Conservation (phyloP, 2,113 vertebrate species). For the Mormyrus iriodes region DNA sequence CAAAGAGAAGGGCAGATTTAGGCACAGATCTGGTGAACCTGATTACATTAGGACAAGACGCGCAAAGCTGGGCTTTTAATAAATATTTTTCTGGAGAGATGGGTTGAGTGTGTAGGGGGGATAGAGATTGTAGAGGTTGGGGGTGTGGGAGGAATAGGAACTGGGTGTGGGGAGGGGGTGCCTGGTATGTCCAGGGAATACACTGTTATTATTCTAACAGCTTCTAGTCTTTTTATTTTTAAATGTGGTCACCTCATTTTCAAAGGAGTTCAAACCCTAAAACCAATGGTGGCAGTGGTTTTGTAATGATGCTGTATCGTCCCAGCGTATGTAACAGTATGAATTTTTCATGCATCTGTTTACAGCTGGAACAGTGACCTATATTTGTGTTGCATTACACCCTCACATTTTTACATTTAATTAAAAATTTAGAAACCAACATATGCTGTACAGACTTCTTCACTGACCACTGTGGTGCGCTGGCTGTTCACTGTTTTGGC, state of each 20-base stretch:
- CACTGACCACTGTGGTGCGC: neutral
- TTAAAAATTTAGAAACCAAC: neutral
- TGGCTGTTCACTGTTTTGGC: neutral
- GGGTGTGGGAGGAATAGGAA: neutral
- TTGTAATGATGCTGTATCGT: neutral
- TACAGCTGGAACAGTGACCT: neutral
- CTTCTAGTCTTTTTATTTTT: neutral
- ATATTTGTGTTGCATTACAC: neutral
- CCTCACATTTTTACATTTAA: neutral
- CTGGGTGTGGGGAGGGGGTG: neutral
- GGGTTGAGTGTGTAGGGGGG: too few relatives aligned
- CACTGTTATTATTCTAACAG: neutral
- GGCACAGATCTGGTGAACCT: neutral
- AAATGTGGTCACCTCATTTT: neutral
- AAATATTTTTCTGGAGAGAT: neutral
- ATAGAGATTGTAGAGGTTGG: neutral
- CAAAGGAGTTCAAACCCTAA: neutral
- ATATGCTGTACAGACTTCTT: neutral
- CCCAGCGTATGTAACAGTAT: neutral
- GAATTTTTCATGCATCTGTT: neutral
- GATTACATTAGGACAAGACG: neutral
- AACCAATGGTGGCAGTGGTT: neutral
- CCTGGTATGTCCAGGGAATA: neutral
- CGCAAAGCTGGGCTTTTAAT: neutral
- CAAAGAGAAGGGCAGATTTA: neutral